A percentile compares a stretch with the other conserved stretches of the same genome.
Evolutionary conservation across 2,113 vertebrate species (phyloP).

Genomic region (Clarias magur): DNA sequence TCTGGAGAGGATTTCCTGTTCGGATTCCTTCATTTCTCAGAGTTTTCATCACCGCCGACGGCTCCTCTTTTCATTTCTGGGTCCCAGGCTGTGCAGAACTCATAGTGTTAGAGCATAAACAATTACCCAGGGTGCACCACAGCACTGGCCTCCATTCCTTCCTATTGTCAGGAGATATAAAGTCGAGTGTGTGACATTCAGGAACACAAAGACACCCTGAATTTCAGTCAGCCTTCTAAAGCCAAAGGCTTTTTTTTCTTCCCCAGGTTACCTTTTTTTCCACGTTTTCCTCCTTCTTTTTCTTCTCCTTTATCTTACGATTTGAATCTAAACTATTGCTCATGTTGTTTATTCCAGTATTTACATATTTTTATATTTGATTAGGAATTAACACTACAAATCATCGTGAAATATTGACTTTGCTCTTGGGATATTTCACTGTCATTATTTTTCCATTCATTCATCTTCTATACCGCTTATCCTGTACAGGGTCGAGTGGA

Average conservation of each 20-base stretch:
- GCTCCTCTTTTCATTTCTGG: conserved; percentile 23
- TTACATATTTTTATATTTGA: conserved; percentile 1
- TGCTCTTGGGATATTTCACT: neutral
- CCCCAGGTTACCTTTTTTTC: neutral
- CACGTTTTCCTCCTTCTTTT: too few relatives aligned
- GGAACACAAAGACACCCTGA: conserved; percentile 19
- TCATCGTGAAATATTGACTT: neutral
- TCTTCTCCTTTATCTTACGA: neutral
- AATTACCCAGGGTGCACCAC: conserved; percentile 13
- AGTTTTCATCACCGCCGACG: conserved; percentile 4
- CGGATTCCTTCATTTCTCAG: conserved; percentile 32
- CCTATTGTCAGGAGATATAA: neutral
- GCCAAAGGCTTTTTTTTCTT: neutral
- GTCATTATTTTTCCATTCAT: too few relatives aligned
- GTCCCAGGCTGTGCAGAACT: conserved; percentile 12
- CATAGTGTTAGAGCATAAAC: conserved; percentile 22
- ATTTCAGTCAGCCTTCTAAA: neutral
- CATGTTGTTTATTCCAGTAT: neutral
- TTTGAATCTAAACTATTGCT: neutral
- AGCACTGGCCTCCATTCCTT: neutral
- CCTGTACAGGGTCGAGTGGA: too few relatives aligned
- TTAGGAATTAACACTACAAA: neutral
- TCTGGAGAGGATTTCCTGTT: conserved; percentile 38
- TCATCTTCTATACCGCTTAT: too few relatives aligned
- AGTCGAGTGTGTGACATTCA: conserved; percentile 26